A percentile compares a stretch with the other conserved stretches of the same genome.
Evolutionary conservation across 2,113 vertebrate genomes (phyloP).

Genomic region (Cyrtonyx montezumae): DNA sequence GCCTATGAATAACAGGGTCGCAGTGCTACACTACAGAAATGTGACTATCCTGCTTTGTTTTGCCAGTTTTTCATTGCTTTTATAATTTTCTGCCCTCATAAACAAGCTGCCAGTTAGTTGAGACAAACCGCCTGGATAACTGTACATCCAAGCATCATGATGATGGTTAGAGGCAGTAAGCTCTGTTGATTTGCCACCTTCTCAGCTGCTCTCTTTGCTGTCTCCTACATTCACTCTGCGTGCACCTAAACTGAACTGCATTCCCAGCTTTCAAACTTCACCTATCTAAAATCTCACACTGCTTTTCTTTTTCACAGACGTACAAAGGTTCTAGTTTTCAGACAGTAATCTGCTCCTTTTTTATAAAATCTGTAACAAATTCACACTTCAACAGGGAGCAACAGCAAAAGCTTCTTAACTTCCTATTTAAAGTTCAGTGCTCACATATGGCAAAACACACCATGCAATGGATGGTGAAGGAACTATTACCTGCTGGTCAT

Average conservation of each 20-base stretch:
- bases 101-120: slow-evolving; percentile 20
- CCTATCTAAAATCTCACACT: not conserved
- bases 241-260: not conserved
- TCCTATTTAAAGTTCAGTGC: not conserved
- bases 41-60: not conserved
- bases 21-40: not conserved
- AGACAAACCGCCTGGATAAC: not conserved
- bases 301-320: not conserved
- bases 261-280: not conserved
- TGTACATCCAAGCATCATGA: not conserved
- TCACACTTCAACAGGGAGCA: not conserved
- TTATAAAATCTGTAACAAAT: not conserved
- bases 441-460: not conserved
- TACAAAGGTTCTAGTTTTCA: not conserved
- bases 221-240: not conserved
- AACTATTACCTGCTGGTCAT: fast-evolving
- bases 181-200: not conserved
- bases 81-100: not conserved
- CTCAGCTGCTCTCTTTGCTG: not conserved
- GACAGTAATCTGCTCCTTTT: not conserved
- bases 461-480: not conserved
- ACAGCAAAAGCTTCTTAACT: not conserved
- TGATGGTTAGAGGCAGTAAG: not conserved
- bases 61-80: not conserved
- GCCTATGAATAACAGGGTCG: not conserved